Conservation (phyloP, 2,797 vertebrate species). For the Linurgus olivaceus region DNA sequence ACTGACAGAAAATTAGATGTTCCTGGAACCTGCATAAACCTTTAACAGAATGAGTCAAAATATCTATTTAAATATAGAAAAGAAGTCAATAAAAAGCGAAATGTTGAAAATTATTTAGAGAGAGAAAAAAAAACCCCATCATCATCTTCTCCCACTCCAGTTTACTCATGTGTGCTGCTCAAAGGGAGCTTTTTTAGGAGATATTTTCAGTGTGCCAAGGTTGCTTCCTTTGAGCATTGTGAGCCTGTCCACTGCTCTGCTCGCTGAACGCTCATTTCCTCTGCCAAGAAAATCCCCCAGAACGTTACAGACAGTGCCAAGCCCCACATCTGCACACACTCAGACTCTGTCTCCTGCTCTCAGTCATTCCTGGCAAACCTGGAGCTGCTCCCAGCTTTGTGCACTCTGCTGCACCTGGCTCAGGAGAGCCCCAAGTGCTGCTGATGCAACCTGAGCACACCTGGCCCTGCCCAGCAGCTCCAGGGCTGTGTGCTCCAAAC, state of each 20-base stretch:
- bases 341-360: conserved; percentile 67
- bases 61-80: conserved; percentile 18
- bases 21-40: conserved; percentile 38
- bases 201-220: conserved; percentile 50
- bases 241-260: conserved; percentile 58
- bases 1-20: conserved; percentile 20
- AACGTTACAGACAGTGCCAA: conserved; percentile 67
- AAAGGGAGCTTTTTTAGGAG: conserved; percentile 54
- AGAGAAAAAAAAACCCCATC: background rate
- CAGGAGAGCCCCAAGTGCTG: background rate
- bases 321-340: conserved; percentile 81
- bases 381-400: background rate
- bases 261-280: conserved; percentile 37
- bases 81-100: conserved; percentile 20
- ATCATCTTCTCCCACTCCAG: background rate
- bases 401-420: background rate
- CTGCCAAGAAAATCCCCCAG: conserved; percentile 73
- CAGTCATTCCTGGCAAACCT: conserved; percentile 52
- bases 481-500: accelerated
- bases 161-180: background rate
- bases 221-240: conserved; percentile 59
- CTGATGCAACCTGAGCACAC: background rate
- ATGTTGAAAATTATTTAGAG: background rate
- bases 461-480: background rate
- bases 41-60: conserved; percentile 32